phyloP scores from a whole-genome alignment of 2,888 invertebrate genomes.

The Acrobasis suavella region DNA sequence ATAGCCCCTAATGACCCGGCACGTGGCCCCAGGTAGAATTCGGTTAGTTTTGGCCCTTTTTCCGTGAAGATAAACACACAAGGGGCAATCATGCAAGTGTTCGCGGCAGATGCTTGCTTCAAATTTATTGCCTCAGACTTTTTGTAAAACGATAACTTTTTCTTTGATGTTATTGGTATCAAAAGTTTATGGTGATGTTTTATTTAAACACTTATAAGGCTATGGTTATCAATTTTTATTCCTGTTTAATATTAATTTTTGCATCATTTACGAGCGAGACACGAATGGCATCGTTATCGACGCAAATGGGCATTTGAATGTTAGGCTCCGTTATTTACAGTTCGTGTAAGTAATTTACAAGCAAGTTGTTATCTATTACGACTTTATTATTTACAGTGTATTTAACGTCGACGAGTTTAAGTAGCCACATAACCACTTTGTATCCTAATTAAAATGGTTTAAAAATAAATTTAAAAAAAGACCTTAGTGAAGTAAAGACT shows the following conservation, averaged over 20 bases:
- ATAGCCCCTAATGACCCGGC: slow-evolving; percentile 43
- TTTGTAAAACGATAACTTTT: slow-evolving; percentile 41
- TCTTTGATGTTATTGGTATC: slow-evolving; percentile 29
- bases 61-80: slow-evolving; percentile 34
- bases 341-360: background rate
- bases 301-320: slow-evolving; percentile 2
- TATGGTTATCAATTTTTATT: slow-evolving; percentile 7
- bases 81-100: slow-evolving; percentile 36
- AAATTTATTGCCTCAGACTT: slow-evolving; percentile 38
- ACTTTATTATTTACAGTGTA: background rate
- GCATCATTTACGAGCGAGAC: background rate
- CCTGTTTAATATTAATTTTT: slow-evolving; percentile 13
- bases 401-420: background rate
- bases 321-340: background rate
- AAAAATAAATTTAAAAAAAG: no score
- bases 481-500: no score
- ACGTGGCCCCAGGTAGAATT: slow-evolving; percentile 55
- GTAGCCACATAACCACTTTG: no score
- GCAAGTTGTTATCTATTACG: background rate
- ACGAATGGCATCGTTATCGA: background rate
- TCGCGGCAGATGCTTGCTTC: slow-evolving; percentile 47
- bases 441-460: no score
- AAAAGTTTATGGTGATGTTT: slow-evolving; percentile 17
- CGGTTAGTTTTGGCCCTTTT: slow-evolving; percentile 43
- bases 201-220: slow-evolving; percentile 26